Evolutionary conservation across 2,797 vertebrate genomes (phyloP).

Genomic region (Coendou prehensilis): DNA sequence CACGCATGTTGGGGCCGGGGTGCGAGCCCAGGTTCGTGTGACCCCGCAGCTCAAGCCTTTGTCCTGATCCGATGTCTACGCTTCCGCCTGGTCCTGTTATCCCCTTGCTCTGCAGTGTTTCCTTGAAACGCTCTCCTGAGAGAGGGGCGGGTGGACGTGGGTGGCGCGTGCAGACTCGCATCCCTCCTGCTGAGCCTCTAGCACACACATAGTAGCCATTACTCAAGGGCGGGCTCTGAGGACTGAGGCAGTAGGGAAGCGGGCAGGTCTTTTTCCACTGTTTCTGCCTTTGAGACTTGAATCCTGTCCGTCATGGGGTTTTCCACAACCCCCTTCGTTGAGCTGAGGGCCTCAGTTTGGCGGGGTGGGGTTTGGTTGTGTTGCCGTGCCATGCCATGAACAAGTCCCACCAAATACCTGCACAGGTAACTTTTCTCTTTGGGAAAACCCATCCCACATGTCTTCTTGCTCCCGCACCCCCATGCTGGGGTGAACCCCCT

Average conservation of each 20-base stretch:
- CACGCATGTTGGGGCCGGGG: neutral
- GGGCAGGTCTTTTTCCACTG: too few species aligned
- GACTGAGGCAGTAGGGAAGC: neutral
- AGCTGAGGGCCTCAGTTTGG: neutral
- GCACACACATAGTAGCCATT: neutral
- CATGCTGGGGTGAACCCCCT: neutral
- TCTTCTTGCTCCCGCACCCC: neutral
- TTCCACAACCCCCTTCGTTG: accelerated
- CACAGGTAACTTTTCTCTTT: too few species aligned
- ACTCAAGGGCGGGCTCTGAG: neutral
- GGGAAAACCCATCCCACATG: neutral
- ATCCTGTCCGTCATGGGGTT: neutral
- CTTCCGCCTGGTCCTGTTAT: too few species aligned
- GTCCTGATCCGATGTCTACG: neutral
- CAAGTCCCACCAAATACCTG: neutral
- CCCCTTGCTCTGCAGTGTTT: accelerated
- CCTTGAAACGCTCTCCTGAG: neutral
- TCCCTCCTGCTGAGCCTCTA: neutral
- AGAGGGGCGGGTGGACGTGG: neutral
- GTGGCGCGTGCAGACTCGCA: neutral
- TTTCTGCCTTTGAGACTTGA: neutral
- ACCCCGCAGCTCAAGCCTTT: neutral
- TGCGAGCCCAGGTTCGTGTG: too few species aligned
- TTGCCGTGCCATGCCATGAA: neutral
- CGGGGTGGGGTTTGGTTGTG: too few species aligned